phyloP scores from a whole-genome alignment of 1,140 invertebrate species.

The Condylostylus longicornis region DNA sequence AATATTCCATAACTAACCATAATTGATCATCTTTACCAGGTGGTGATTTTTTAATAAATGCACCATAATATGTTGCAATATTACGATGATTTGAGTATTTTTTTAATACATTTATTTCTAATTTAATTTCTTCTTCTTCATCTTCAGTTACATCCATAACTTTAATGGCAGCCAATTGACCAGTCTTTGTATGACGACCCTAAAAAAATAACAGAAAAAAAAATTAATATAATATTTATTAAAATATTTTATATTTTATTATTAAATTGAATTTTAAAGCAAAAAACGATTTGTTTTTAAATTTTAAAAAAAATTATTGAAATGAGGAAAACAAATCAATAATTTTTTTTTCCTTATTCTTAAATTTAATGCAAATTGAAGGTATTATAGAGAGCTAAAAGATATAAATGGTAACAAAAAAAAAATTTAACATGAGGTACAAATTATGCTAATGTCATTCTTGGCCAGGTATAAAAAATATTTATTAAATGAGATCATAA shows the following conservation, averaged over 20 bases:
- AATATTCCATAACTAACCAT: constrained; percentile 99
- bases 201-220: constrained; percentile 33
- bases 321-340: background rate
- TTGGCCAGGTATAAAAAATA: too few species aligned
- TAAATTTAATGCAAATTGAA: background rate
- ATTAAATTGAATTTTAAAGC: background rate
- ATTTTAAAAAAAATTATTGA: background rate
- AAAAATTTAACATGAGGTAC: too few species aligned
- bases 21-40: constrained; percentile 98
- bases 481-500: too few species aligned
- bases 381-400: too few species aligned
- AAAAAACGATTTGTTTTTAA: background rate
- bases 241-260: background rate
- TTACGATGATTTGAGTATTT: constrained; percentile 99
- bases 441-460: too few species aligned
- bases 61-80: constrained; percentile 99
- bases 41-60: constrained; percentile 98
- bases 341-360: background rate
- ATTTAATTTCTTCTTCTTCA: constrained; percentile 99
- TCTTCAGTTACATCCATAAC: constrained; percentile 99
- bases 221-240: constrained; percentile 3
- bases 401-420: too few species aligned
- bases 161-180: constrained; percentile 98
- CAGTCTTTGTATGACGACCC: constrained; percentile 99
- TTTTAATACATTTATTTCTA: constrained; percentile 98